Conservation (phyloP, 1,140 invertebrate genomes). For the Pseudomyrmex sp. region DNA sequence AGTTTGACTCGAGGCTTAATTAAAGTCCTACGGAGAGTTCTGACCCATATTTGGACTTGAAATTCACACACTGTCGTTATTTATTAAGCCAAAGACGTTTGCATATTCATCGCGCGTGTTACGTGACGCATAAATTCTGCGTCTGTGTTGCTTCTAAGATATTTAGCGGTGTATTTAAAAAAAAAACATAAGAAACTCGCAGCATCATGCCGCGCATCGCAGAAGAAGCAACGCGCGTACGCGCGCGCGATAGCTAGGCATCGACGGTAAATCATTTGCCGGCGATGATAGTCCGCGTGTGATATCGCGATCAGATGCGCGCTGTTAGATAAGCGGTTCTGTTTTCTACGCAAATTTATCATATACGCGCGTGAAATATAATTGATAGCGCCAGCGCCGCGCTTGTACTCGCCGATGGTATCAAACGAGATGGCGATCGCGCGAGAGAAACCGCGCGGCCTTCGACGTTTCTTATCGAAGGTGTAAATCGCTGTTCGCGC, state of each 20-base stretch:
- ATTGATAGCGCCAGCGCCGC: conserved; percentile 40
- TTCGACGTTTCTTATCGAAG: conserved; percentile 29
- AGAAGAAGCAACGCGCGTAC: background rate
- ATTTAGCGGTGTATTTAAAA: background rate
- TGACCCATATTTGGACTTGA: conserved; percentile 2
- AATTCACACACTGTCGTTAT: conserved; percentile 1
- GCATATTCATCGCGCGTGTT: background rate
- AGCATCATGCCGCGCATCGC: conserved; percentile 12
- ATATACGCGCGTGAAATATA: conserved; percentile 35
- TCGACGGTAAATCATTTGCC: conserved; percentile 55
- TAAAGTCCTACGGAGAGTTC: conserved; percentile 21
- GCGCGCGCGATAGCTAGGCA: background rate
- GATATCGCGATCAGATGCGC: conserved; percentile 48
- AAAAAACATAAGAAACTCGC: background rate
- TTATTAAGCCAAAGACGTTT: background rate
- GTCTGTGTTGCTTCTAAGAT: too few relatives aligned
- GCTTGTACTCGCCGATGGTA: conserved; percentile 16
- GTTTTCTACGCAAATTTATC: conserved; percentile 63
- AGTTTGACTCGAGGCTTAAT: conserved; percentile 28
- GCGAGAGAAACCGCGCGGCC: conserved; percentile 33
- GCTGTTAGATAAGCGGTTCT: conserved; percentile 35
- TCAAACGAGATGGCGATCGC: conserved; percentile 49
- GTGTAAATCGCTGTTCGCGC: background rate
- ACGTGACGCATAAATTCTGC: background rate
- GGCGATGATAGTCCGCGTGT: conserved; percentile 29